Conservation (phyloP, 2,113 vertebrate genomes). For the Syngnathoides biaculeatus region DNA sequence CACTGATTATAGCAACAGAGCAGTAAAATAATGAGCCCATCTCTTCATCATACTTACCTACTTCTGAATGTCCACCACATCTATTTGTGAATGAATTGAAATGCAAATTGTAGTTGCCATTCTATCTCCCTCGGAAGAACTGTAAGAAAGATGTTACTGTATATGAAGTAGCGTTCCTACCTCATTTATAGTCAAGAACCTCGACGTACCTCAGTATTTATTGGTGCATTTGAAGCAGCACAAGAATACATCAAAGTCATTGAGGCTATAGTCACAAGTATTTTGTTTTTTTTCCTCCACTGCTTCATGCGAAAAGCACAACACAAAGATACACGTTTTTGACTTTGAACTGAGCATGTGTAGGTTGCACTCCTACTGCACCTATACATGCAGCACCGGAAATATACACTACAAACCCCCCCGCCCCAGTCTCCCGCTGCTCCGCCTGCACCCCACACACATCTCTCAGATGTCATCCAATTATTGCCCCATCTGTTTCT, state of each 20-base stretch:
- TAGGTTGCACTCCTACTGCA: constrained; percentile 57
- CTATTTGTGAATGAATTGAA: neutral
- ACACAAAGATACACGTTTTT: constrained; percentile 64
- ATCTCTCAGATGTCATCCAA: constrained; percentile 53
- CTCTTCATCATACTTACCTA: no score
- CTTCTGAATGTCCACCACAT: no score
- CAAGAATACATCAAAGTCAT: constrained; percentile 72
- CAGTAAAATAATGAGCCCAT: no score
- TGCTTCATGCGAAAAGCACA: constrained; percentile 75
- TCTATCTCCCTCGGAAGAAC: neutral
- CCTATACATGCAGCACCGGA: constrained; percentile 63
- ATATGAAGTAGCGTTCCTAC: no score
- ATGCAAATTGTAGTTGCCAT: neutral
- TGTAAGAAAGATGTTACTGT: no score
- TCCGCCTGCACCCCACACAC: neutral
- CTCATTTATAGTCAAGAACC: neutral
- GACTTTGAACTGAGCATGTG: constrained; percentile 65
- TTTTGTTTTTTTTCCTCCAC: constrained; percentile 42
- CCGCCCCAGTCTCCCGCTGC: neutral
- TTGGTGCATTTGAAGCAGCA: constrained; percentile 68
- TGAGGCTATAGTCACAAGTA: constrained; percentile 60
- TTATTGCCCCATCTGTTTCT: constrained; percentile 69
- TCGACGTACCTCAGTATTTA: constrained; percentile 63
- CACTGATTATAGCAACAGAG: no score
- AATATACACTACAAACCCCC: constrained; percentile 44